phyloP scores from a whole-genome alignment of 2,888 invertebrate species.

The Drosophila quasianomalipes region DNA sequence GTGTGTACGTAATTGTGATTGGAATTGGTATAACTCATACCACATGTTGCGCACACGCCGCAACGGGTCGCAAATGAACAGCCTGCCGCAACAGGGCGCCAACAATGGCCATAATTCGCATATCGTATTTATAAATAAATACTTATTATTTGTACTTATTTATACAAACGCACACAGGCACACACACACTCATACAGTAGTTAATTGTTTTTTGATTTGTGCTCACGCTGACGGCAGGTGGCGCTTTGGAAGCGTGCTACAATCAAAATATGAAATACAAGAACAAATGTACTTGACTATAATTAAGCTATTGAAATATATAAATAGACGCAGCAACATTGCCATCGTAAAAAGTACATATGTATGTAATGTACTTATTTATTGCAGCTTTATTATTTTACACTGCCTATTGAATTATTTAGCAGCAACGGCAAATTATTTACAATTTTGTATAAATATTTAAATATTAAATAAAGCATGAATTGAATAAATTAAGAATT shows the following conservation, averaged over 20 bases:
- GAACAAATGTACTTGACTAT: neutral
- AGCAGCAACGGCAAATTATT: neutral
- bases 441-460: neutral
- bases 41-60: conserved; percentile 50
- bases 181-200: conserved; percentile 3
- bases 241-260: conserved; percentile 52
- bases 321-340: neutral
- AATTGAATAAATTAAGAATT: neutral
- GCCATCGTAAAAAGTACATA: neutral
- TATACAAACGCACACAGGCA: conserved; percentile 14
- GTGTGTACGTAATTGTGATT: conserved; percentile 7
- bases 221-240: conserved; percentile 57
- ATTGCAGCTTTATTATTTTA: neutral
- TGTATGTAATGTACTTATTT: neutral
- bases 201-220: conserved; percentile 50
- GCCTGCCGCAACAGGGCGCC: conserved; percentile 14
- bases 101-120: conserved; percentile 53
- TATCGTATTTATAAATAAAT: conserved; percentile 49
- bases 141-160: conserved; percentile 35
- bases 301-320: neutral
- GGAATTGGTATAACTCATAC: conserved; percentile 52
- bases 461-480: neutral
- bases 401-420: neutral
- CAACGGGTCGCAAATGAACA: conserved; percentile 17
- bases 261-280: conserved; percentile 6